These are phyloP conservation scores for Dasysyrphus albostriatus DNA, from an alignment of 2,888 invertebrate genomes.

Conservation along the genomic window DNA sequence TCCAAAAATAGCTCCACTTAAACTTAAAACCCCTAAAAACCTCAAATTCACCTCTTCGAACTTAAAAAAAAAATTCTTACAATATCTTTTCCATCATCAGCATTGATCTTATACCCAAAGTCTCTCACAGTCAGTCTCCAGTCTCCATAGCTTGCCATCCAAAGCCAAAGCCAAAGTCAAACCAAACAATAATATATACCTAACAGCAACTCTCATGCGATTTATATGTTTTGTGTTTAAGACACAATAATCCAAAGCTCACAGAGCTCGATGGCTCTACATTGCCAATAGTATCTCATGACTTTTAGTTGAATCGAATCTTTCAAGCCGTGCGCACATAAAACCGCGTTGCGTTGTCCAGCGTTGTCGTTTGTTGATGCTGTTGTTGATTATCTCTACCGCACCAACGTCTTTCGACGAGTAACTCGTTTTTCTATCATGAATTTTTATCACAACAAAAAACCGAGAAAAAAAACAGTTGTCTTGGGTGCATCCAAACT, in stretches of 20 bases:
- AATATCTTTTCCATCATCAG: conserved; percentile 23
- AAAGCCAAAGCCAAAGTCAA: conserved; percentile 10
- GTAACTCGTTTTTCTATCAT: conserved; percentile 63
- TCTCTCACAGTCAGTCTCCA: background rate
- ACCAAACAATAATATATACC: background rate
- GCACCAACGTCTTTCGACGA: conserved; percentile 16
- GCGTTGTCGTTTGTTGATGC: conserved; percentile 26
- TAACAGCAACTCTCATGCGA: conserved; percentile 69
- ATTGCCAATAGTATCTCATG: conserved; percentile 56
- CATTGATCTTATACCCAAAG: conserved; percentile 33
- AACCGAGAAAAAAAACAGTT: background rate
- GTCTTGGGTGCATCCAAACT: conserved; percentile 43
- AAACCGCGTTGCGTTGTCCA: conserved; percentile 44
- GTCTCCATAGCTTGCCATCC: background rate
- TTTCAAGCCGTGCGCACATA: conserved; percentile 64
- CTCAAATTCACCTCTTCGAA: conserved; percentile 24
- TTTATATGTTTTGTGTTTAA: conserved; percentile 24
- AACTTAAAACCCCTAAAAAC: background rate
- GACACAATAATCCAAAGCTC: conserved; percentile 24
- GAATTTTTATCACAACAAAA: conserved; percentile 31
- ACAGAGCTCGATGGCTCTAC: conserved; percentile 34
- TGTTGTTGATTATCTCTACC: background rate
- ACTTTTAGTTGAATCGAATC: conserved; percentile 69
- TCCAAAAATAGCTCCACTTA: conserved; percentile 14
- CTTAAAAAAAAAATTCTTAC: conserved; percentile 4